Conservation (phyloP, 2,113 vertebrate species). For the Pangasianodon hypophthalmus region DNA sequence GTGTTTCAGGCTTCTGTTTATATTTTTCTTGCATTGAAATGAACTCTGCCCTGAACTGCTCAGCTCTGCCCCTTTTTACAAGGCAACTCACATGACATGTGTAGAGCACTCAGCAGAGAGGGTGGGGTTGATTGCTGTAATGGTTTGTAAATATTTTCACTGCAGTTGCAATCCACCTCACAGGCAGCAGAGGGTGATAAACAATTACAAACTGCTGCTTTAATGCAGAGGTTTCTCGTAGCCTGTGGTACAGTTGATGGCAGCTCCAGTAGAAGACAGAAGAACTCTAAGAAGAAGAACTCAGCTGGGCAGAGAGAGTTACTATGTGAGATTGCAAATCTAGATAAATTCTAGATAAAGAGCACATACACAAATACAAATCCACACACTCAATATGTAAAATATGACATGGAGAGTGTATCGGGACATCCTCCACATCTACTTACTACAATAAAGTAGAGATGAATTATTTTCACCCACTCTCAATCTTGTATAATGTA, state of each 20-base stretch:
- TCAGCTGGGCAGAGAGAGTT: not conserved
- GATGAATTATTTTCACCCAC: not conserved
- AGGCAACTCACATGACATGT: not conserved
- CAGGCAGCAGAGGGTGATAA: not conserved
- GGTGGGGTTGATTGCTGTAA: not conserved
- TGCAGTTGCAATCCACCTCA: not conserved
- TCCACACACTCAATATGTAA: not conserved
- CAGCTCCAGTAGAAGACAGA: not conserved
- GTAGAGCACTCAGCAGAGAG: too few relatives aligned
- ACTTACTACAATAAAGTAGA: not conserved
- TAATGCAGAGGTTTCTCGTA: not conserved
- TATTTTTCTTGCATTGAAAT: not conserved
- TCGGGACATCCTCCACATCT: not conserved
- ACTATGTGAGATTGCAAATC: not conserved
- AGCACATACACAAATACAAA: not conserved
- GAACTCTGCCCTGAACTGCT: not conserved
- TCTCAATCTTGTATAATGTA: not conserved
- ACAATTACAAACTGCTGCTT: constrained; percentile 2
- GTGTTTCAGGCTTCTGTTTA: not conserved
- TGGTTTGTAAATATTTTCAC: not conserved
- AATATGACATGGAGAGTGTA: not conserved
- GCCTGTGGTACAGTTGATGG: not conserved
- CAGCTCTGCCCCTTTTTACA: not conserved
- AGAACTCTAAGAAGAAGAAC: too few relatives aligned
- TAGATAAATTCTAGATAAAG: constrained; percentile 13